Percentiles rank a stretch among this genome's conserved stretches.
Conservation (phyloP, 2,797 vertebrate genomes). For the Argentina silus region DNA sequence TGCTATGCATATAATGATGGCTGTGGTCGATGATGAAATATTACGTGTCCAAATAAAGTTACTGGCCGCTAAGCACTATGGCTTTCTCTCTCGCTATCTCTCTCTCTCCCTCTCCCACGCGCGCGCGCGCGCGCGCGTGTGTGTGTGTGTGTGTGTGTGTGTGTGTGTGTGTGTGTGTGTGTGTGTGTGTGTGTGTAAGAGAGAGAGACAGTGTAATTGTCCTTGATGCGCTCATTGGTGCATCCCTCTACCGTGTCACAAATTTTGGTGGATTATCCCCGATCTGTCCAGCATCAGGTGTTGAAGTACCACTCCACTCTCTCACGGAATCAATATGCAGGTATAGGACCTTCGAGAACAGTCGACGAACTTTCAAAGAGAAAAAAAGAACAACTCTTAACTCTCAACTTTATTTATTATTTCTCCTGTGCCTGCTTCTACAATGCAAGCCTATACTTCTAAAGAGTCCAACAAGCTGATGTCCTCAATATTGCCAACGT, state of each 20-base stretch:
- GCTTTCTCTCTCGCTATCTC: not conserved
- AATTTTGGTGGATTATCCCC: constrained; percentile 83
- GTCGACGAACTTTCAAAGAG: constrained; percentile 16
- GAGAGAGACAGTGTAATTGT: constrained; percentile 33
- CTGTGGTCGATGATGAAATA: not conserved
- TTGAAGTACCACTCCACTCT: constrained; percentile 56
- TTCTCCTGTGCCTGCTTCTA: constrained; percentile 15
- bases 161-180: not conserved
- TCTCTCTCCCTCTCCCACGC: not conserved
- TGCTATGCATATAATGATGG: not conserved
- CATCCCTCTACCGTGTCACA: constrained; percentile 79
- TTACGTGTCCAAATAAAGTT: not conserved
- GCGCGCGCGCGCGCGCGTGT: not conserved
- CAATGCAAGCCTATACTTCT: constrained; percentile 27
- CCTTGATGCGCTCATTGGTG: constrained; percentile 79
- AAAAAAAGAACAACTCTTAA: constrained; percentile 31
- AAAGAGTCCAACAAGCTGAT: constrained; percentile 30
- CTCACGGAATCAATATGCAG: constrained; percentile 52
- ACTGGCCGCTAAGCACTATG: not conserved
- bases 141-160: not conserved
- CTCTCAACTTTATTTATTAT: constrained; percentile 13
- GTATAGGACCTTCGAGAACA: constrained; percentile 27
- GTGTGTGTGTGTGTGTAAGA: not conserved
- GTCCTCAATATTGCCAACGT: constrained; percentile 37
- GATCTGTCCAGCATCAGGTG: constrained; percentile 69